A percentile compares a stretch with the other conserved stretches of the same genome.
phyloP scores from a whole-genome alignment of 2,888 invertebrate species.

The Melanchra persicariae region DNA sequence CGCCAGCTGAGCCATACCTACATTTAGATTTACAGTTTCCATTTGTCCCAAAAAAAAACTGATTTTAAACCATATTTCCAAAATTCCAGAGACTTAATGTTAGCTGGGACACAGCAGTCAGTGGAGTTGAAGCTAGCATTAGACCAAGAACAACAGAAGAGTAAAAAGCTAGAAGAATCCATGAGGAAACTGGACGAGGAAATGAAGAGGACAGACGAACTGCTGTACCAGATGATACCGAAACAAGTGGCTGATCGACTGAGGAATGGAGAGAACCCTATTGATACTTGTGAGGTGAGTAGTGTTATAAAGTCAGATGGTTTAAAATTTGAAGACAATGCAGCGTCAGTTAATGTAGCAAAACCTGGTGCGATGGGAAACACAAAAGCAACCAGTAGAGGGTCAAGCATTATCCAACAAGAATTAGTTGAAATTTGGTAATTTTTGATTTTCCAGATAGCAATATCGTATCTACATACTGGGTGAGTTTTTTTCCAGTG shows the following conservation, averaged over 20 bases:
- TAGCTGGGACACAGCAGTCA: conserved; percentile 99
- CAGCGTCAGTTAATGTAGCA: too few species aligned
- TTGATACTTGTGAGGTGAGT: conserved; percentile 98
- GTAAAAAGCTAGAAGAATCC: conserved; percentile 98
- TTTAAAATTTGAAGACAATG: neutral
- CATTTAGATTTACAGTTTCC: too few species aligned
- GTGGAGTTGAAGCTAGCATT: conserved; percentile 98
- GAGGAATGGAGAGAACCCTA: conserved; percentile 98
- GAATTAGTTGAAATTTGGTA: too few species aligned
- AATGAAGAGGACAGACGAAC: conserved; percentile 98
- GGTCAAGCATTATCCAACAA: too few species aligned
- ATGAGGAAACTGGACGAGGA: conserved; percentile 99
- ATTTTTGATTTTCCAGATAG: too few species aligned
- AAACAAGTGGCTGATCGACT: conserved; percentile 98
- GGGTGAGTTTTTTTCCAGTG: too few species aligned
- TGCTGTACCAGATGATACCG: conserved; percentile 99
- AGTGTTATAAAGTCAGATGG: neutral
- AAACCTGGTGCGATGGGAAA: too few species aligned
- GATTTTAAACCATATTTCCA: too few species aligned
- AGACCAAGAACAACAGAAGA: conserved; percentile 99
- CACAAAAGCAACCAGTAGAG: too few species aligned
- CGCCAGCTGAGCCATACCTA: too few species aligned
- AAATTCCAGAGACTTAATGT: conserved; percentile 95
- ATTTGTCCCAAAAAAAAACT: too few species aligned
- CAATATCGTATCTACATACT: too few species aligned